Evolutionary conservation across 2,888 invertebrate genomes (phyloP).

Genomic region (Diarsia dahlii): DNA sequence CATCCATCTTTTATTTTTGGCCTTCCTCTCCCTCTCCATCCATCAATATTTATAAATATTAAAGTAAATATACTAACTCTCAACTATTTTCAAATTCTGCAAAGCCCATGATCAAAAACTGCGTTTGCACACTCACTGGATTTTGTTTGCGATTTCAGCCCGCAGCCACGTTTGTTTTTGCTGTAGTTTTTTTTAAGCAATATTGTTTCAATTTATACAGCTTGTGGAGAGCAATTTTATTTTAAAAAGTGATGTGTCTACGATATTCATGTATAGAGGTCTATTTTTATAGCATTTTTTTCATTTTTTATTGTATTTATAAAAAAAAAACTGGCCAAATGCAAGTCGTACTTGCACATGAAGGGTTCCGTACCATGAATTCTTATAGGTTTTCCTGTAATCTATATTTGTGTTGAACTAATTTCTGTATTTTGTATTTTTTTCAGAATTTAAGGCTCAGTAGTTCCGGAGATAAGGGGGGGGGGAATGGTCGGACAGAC

Average conservation of each 20-base stretch:
- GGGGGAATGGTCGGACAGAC: no score
- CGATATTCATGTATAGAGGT: not conserved
- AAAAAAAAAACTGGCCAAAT: not conserved
- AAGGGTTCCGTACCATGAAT: no score
- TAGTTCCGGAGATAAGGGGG: no score
- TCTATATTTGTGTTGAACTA: no score
- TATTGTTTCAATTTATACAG: not conserved
- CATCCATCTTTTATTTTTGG: no score
- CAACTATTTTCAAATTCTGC: not conserved
- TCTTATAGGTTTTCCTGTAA: no score
- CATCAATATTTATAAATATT: no score
- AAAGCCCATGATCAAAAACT: not conserved
- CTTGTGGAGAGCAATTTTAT: not conserved
- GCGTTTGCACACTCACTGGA: not conserved
- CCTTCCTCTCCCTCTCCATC: no score
- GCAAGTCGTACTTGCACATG: no score
- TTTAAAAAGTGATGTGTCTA: not conserved
- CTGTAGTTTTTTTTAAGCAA: not conserved
- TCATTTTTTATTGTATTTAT: not conserved
- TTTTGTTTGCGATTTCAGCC: not conserved
- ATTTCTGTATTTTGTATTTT: no score
- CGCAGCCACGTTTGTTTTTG: not conserved
- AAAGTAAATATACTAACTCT: not conserved
- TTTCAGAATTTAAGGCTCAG: no score
- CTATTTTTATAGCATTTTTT: not conserved